Percentiles rank a stretch among this genome's conserved stretches.
phyloP scores from a whole-genome alignment of 1,140 invertebrate genomes.

The Berghia stephanieae region DNA sequence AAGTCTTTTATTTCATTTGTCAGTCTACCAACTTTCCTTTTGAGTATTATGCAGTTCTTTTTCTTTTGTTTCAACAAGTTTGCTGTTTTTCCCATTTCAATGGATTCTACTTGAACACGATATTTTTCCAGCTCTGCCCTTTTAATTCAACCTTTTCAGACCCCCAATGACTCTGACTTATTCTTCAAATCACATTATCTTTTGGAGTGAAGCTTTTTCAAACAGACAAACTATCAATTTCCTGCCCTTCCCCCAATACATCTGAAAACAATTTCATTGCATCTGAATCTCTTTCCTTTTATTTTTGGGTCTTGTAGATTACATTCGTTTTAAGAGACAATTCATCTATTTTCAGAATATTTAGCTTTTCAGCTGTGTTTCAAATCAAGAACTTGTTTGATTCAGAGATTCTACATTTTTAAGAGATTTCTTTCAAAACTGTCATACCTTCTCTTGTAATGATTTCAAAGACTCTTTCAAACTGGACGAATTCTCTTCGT shows the following conservation, averaged over 20 bases:
- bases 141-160: not conserved
- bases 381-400: not conserved
- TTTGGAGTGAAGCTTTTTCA: too few species aligned
- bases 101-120: too few species aligned
- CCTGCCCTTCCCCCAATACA: slow-evolving; percentile 5
- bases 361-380: not conserved
- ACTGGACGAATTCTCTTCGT: not conserved
- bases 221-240: slow-evolving; percentile 25
- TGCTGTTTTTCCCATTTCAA: too few species aligned
- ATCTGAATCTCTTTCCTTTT: too few species aligned
- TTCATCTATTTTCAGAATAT: not conserved
- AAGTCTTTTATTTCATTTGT: too few species aligned
- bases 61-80: too few species aligned
- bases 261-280: too few species aligned
- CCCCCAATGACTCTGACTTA: not conserved
- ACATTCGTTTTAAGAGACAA: slow-evolving; percentile 1
- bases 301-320: too few species aligned
- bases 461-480: not conserved
- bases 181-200: too few species aligned
- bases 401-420: not conserved
- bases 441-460: not conserved
- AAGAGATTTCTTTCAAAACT: not conserved
- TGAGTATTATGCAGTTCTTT: too few species aligned
- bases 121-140: not conserved
- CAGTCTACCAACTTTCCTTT: too few species aligned